These are phyloP conservation scores for Tetragonula clypearis DNA, from an alignment of 1,140 invertebrate genomes.

Conservation along the genomic window DNA sequence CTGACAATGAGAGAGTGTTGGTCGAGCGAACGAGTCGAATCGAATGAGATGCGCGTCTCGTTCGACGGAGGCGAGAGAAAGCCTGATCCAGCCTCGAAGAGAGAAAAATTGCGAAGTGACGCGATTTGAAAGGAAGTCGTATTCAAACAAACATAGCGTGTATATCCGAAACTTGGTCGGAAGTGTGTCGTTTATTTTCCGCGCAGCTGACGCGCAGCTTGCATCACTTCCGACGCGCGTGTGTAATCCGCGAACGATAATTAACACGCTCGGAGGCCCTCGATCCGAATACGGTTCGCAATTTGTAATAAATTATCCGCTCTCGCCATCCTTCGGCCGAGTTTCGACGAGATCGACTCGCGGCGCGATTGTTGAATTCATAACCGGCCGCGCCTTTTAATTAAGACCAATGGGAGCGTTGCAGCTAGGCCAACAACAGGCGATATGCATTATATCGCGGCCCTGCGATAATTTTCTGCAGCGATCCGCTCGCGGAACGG, in stretches of 20 bases:
- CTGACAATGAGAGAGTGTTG: not conserved
- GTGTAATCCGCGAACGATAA: slow-evolving; percentile 62
- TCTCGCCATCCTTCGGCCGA: too few relatives aligned
- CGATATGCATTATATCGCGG: not conserved
- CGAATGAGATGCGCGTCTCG: not conserved
- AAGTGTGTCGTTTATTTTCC: slow-evolving; percentile 51
- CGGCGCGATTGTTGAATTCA: not conserved
- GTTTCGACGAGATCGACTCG: not conserved
- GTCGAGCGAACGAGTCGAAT: not conserved
- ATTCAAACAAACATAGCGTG: slow-evolving; percentile 42
- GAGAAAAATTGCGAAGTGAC: not conserved
- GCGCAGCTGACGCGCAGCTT: slow-evolving; percentile 29
- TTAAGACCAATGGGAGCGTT: slow-evolving; percentile 19
- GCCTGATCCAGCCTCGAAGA: not conserved
- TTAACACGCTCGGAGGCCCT: slow-evolving; percentile 47
- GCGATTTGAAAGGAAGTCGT: not conserved
- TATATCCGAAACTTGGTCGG: slow-evolving; percentile 22
- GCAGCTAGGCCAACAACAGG: slow-evolving; percentile 23
- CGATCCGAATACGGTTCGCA: not conserved
- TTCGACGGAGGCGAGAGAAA: not conserved
- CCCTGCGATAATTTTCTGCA: not conserved
- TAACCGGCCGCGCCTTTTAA: not conserved
- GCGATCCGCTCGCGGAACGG: not conserved
- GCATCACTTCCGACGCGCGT: slow-evolving; percentile 60
- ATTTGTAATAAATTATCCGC: slow-evolving; percentile 44